These are phyloP conservation scores for Pempheris klunzingeri DNA, from an alignment of 2,797 vertebrate species.

Conservation along the genomic window DNA sequence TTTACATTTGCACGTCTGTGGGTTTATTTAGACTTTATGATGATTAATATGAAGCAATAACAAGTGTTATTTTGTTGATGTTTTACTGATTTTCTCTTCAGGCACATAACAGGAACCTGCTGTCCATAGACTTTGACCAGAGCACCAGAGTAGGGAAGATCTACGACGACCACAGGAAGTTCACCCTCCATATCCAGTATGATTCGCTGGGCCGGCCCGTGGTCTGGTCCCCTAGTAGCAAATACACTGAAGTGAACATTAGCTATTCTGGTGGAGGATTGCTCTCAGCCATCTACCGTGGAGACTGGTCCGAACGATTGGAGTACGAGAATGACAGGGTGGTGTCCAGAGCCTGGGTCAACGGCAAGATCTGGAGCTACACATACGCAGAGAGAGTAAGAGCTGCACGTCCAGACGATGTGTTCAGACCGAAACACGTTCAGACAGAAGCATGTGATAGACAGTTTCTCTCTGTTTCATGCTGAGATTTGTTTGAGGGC, in stretches of 20 bases:
- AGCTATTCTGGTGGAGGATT: conserved; percentile 92
- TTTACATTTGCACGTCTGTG: conserved; percentile 47
- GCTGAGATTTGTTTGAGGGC: conserved; percentile 40
- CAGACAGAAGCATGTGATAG: too few species aligned
- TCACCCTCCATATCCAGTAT: conserved; percentile 97
- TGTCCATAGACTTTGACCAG: conserved; percentile 98
- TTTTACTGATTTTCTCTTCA: conserved; percentile 63
- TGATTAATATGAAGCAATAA: conserved; percentile 48
- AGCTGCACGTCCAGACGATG: neutral
- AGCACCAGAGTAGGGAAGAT: conserved; percentile 95
- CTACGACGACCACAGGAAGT: conserved; percentile 98
- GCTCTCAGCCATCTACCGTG: conserved; percentile 94
- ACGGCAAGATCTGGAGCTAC: conserved; percentile 99
- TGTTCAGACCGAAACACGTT: too few species aligned
- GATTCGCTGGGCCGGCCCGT: conserved; percentile 92
- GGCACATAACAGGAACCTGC: conserved; percentile 98
- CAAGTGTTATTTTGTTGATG: conserved; percentile 33
- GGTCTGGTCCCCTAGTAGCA: conserved; percentile 96
- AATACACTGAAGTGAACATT: conserved; percentile 97
- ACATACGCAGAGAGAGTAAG: conserved; percentile 96
- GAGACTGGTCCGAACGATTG: conserved; percentile 95
- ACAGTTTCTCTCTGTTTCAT: neutral
- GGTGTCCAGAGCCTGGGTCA: conserved; percentile 95
- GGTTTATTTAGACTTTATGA: conserved; percentile 40
- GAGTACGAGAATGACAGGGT: conserved; percentile 96